phyloP scores from a whole-genome alignment of 35 echinoderm and acorn worm species.

The Heliocidaris tuberculata region DNA sequence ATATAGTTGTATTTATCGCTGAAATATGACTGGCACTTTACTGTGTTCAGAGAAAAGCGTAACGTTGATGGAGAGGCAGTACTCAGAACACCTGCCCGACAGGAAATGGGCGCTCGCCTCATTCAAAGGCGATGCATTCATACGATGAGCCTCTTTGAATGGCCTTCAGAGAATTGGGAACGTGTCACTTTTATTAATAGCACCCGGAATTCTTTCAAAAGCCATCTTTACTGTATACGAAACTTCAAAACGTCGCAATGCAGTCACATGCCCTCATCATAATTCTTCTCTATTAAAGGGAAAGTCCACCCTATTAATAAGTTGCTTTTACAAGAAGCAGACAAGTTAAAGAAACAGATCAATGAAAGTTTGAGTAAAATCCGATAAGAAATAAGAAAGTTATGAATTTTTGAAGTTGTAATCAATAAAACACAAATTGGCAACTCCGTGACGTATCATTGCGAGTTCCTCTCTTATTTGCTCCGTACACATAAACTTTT shows the following conservation, averaged over 20 bases:
- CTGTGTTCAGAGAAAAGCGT: background rate
- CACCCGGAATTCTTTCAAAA: background rate
- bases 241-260: background rate
- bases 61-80: background rate
- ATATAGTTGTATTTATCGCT: background rate
- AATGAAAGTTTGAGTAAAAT: too few species aligned
- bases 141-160: background rate
- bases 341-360: too few species aligned
- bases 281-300: too few species aligned
- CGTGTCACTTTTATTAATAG: background rate
- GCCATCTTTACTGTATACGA: background rate
- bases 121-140: background rate
- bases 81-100: background rate
- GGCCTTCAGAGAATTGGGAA: background rate
- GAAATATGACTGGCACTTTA: background rate
- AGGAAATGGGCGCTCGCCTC: background rate
- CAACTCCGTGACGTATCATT: too few species aligned
- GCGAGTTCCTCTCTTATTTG: too few species aligned
- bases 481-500: too few species aligned
- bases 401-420: too few species aligned
- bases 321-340: too few species aligned
- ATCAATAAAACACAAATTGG: too few species aligned
- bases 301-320: too few species aligned
- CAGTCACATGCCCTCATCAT: background rate
- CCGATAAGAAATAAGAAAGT: too few species aligned